Evolutionary conservation across 2,113 vertebrate genomes (phyloP), one percentile per base, ranked within the genome.

Genomic region (Hoplias malabaricus): DNA sequence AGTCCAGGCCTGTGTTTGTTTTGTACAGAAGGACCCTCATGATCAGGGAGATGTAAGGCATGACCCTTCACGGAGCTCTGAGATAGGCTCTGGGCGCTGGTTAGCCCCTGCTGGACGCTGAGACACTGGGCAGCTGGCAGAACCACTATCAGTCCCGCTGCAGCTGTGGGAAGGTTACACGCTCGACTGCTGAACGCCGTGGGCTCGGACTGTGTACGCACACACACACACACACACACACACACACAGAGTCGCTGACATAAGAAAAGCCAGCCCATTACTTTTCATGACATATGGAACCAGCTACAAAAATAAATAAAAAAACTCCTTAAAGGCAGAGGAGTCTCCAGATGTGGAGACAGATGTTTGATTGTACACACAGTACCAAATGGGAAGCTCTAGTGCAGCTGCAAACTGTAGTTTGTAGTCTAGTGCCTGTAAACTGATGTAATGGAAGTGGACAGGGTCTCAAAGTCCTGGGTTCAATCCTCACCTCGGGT

Each of bases 121-220:
- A 76, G 53, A 77, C 3, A 1, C 2, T 34, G 38, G 66, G n/a
- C n/a, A n/a, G 29, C 38, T n/a, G 1, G 34, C 68, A 33, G 54
- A 29, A 33, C 40, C 14, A 61, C 57, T 69, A 69, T 77, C 75
- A 77, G 53, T 13, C 43, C 16, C 36, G 53, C 54, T 61, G 38
- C 53, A 54, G 73, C 62, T 75, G 73, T 38, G 62, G 27, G 73
- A 34, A 66, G 14, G 46, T 67, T n/a, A 75, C 46, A 43, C n/a
- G 16, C 53, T 57, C 46, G 38, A 19, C 53, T 43, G 75, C 65
- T 59, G 36, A 69, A 46, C 46, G 65, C 75, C 65, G 33, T 29
- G 11, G 38, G 65, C 36, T 13, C 63, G 56, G 33, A 38, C 50
- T 69, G 11, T 25, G 36, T 11, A 16, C 66, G 62, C 53, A 34